Evolutionary conservation across 1,140 invertebrate species (phyloP).

Genomic region (Daktulosphaira vitifoliae): DNA sequence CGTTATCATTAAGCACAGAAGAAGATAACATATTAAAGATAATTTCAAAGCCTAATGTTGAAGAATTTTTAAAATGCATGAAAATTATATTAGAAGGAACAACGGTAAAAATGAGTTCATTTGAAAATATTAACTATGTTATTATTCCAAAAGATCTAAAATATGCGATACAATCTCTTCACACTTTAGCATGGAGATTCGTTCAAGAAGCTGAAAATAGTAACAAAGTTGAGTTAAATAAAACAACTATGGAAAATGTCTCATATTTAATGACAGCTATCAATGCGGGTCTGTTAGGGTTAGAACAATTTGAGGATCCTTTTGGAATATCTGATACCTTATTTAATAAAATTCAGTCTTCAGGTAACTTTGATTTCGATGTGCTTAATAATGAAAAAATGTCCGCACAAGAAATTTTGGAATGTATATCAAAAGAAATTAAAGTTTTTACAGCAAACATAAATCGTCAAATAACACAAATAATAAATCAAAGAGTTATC

Average conservation of each 20-base stretch:
- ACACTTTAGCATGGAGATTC: constrained; percentile 5
- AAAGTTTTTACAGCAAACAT: not conserved
- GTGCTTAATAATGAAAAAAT: not conserved
- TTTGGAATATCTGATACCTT: constrained; percentile 12
- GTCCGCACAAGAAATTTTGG: not conserved
- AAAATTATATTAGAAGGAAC: constrained; percentile 19
- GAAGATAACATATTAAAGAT: not conserved
- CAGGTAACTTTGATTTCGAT: not conserved
- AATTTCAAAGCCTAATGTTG: not conserved
- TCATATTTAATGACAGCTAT: constrained; percentile 21
- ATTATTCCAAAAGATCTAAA: not conserved
- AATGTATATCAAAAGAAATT: not conserved
- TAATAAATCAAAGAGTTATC: constrained; percentile 13
- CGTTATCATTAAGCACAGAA: not conserved
- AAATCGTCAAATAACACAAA: not conserved
- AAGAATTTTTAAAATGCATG: constrained; percentile 20
- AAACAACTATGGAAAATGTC: not conserved
- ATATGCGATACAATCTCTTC: not conserved
- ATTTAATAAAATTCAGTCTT: constrained; percentile 19
- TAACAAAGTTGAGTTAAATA: not conserved
- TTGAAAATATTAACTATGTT: not conserved
- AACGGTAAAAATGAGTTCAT: not conserved
- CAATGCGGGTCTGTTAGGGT: not conserved
- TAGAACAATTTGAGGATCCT: constrained; percentile 21
- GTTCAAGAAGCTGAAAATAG: not conserved